A percentile compares a stretch with the other conserved stretches of the same genome.
Evolutionary conservation across 2,797 vertebrate genomes (phyloP).

Genomic region (Hypotaenidia okinawae): DNA sequence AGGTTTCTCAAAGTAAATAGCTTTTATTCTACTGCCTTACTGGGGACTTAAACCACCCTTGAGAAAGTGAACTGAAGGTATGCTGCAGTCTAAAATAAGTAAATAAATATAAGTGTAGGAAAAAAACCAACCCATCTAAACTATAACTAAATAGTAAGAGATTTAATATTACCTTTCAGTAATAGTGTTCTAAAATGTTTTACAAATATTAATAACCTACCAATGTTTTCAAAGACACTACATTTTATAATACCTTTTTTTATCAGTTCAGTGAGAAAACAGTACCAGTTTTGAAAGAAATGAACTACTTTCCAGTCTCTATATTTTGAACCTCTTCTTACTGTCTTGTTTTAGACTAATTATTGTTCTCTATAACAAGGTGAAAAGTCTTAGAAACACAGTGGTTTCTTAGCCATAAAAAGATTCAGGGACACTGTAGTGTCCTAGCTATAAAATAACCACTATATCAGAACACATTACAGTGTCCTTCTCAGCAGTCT

Average conservation of each 20-base stretch:
- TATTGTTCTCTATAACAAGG: background rate
- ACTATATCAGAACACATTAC: background rate
- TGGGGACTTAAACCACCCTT: background rate
- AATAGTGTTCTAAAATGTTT: background rate
- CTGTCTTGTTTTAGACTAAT: background rate
- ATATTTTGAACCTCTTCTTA: background rate
- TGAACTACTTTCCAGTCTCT: background rate
- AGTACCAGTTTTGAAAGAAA: background rate
- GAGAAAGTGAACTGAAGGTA: background rate
- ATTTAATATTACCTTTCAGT: background rate
- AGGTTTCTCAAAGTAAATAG: background rate
- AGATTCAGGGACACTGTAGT: background rate
- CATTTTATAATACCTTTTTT: background rate
- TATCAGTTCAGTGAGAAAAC: background rate
- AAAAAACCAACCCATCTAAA: background rate
- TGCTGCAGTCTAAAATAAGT: background rate
- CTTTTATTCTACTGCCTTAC: background rate
- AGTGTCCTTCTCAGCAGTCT: background rate
- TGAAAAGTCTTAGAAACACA: background rate
- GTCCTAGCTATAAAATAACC: background rate
- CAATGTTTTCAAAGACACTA: background rate
- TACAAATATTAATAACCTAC: background rate
- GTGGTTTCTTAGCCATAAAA: background rate
- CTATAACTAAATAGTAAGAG: background rate
- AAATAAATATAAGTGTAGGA: background rate